phyloP scores from a whole-genome alignment of 1,140 invertebrate species.

The Trichonephila clavata region DNA sequence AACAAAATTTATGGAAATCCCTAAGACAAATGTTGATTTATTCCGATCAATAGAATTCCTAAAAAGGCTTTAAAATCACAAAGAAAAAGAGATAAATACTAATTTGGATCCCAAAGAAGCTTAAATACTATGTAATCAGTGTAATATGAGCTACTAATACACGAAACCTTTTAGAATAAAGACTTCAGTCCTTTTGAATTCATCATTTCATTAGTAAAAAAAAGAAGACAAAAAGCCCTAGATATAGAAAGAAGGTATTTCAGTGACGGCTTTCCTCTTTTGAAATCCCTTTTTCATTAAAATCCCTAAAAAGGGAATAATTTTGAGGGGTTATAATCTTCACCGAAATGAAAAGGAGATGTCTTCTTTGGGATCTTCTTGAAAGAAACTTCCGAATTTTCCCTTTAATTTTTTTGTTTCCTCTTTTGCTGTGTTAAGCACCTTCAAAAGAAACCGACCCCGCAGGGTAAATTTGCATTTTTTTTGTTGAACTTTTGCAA shows the following conservation, averaged over 20 bases:
- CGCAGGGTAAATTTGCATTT: neutral
- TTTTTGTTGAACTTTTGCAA: neutral
- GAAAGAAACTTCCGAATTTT: neutral
- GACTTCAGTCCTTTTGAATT: neutral
- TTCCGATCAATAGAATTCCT: neutral
- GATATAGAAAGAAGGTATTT: neutral
- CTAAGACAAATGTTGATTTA: neutral
- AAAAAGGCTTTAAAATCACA: neutral
- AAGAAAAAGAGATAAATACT: neutral
- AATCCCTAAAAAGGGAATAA: constrained; percentile 40
- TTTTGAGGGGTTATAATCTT: constrained; percentile 48
- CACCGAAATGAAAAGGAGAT: constrained; percentile 12
- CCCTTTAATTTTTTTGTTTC: neutral
- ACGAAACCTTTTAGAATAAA: neutral
- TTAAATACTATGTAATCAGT: neutral
- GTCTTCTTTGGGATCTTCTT: neutral
- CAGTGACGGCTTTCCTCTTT: neutral
- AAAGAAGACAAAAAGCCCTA: neutral
- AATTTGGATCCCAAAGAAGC: neutral
- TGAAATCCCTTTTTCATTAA: constrained; percentile 19
- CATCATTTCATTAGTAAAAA: neutral
- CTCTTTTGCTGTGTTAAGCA: neutral
- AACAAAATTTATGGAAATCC: too few species aligned
- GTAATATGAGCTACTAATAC: neutral
- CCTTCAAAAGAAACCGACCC: constrained; percentile 5